These are phyloP conservation scores for Drosophila mettleri DNA, from an alignment of 2,888 invertebrate species.

Conservation along the genomic window DNA sequence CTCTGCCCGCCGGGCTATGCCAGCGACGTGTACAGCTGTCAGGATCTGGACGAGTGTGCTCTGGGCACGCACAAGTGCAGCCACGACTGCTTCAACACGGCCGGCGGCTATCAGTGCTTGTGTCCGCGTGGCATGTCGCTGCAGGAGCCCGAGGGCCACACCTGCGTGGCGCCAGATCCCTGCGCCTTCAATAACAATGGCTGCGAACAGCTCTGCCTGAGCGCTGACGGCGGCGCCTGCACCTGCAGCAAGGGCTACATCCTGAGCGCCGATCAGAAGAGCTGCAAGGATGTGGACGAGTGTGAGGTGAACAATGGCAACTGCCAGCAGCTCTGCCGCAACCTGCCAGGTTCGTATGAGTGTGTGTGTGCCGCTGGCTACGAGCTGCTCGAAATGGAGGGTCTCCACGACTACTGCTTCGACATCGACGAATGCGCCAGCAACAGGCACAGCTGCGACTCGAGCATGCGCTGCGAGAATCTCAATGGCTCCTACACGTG, in stretches of 20 bases:
- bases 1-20: slow-evolving; percentile 84
- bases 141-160: slow-evolving; percentile 83
- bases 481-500: slow-evolving; percentile 85
- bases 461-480: slow-evolving; percentile 80
- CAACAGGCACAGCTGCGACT: slow-evolving; percentile 76
- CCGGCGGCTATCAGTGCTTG: slow-evolving; percentile 86
- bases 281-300: slow-evolving; percentile 86
- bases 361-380: slow-evolving; percentile 86
- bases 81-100: slow-evolving; percentile 86
- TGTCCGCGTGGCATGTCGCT: slow-evolving; percentile 85
- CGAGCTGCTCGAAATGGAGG: slow-evolving; percentile 68
- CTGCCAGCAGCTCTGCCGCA: slow-evolving; percentile 85
- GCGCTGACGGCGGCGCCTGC: slow-evolving; percentile 80
- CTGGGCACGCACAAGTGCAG: slow-evolving; percentile 85
- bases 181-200: slow-evolving; percentile 87
- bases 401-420: slow-evolving; percentile 74
- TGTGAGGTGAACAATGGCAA: slow-evolving; percentile 85
- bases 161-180: slow-evolving; percentile 85
- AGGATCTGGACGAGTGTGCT: slow-evolving; percentile 86
- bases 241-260: slow-evolving; percentile 83
- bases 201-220: slow-evolving; percentile 88
- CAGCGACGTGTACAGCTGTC: slow-evolving; percentile 78
- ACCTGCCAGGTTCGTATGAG: slow-evolving; percentile 85
- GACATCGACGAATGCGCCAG: slow-evolving; percentile 86
- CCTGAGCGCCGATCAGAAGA: slow-evolving; percentile 84